Percentiles rank a stretch among this genome's conserved stretches.
Evolutionary conservation across 2,888 invertebrate genomes (phyloP).

Genomic region (Archaeoteleia sp.): DNA sequence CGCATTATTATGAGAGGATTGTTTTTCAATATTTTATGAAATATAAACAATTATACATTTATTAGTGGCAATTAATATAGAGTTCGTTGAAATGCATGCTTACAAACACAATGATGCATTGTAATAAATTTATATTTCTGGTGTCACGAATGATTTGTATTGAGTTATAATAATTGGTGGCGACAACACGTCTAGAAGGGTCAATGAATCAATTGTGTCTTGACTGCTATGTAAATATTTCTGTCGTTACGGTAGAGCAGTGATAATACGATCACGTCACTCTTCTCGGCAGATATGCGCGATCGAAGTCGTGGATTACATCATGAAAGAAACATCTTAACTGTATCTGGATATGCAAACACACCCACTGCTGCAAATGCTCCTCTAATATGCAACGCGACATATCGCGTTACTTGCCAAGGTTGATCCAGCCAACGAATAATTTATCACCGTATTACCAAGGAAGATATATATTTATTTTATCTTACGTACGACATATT

Average conservation of each 20-base stretch:
- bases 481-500: too few species aligned
- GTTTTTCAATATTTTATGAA: too few species aligned
- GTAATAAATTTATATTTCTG: too few species aligned
- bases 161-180: conserved; percentile 42
- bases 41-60: too few species aligned
- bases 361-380: conserved; percentile 43
- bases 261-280: conserved; percentile 48
- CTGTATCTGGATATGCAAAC: conserved; percentile 43
- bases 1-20: too few species aligned
- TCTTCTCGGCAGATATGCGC: conserved; percentile 20
- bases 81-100: too few species aligned
- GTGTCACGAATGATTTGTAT: too few species aligned
- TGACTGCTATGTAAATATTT: conserved; percentile 39
- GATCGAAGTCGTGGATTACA: conserved; percentile 40
- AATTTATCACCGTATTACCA: conserved; percentile 20
- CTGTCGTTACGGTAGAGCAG: conserved; percentile 17
- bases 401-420: conserved; percentile 16
- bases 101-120: too few species aligned
- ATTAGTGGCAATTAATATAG: too few species aligned
- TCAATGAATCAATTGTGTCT: conserved; percentile 46
- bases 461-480: conserved; percentile 34
- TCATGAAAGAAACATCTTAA: conserved; percentile 52
- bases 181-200: conserved; percentile 38
- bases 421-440: conserved; percentile 21
- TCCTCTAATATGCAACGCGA: conserved; percentile 34